Evolutionary conservation across 2,113 vertebrate species (phyloP).

Genomic region (Tragelaphus scriptus): DNA sequence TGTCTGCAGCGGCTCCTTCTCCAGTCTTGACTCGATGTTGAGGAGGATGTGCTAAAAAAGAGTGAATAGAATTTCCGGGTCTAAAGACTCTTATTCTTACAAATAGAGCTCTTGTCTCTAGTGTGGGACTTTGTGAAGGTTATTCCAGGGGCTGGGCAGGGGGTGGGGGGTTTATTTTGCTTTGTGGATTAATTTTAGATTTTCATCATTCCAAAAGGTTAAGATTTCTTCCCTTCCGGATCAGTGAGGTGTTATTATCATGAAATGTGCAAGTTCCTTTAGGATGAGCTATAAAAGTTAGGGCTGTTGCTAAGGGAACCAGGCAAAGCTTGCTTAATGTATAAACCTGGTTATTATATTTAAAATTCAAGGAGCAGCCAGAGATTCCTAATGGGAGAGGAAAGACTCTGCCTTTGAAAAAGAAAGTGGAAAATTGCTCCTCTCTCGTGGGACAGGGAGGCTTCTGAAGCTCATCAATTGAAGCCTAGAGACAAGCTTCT

Average conservation of each 20-base stretch:
- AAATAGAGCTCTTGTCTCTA: neutral
- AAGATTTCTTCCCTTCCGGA: slow-evolving; percentile 11
- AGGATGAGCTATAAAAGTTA: slow-evolving; percentile 20
- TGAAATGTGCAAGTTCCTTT: slow-evolving; percentile 33
- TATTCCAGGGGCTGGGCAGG: neutral
- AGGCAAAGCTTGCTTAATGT: slow-evolving; percentile 60
- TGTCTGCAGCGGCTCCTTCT: neutral
- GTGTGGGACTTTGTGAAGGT: neutral
- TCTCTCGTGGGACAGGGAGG: neutral
- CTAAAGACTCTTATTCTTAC: neutral
- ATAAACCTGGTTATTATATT: slow-evolving; percentile 64
- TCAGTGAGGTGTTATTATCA: slow-evolving; percentile 25
- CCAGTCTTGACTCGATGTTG: neutral
- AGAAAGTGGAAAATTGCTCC: slow-evolving; percentile 17
- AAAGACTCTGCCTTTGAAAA: slow-evolving; percentile 15
- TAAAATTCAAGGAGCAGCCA: slow-evolving; percentile 48
- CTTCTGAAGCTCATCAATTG: neutral
- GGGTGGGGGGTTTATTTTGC: neutral
- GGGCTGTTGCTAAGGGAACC: slow-evolving; percentile 58
- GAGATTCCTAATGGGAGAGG: neutral
- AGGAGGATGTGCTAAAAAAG: slow-evolving; percentile 7
- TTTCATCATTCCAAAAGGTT: slow-evolving; percentile 25
- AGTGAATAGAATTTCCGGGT: neutral
- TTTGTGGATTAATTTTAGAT: slow-evolving; percentile 30
- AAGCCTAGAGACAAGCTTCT: neutral